Evolutionary conservation across 2,113 vertebrate species (phyloP), one percentile per base, ranked within the genome.

Genomic region (Salvelinus fontinalis): DNA sequence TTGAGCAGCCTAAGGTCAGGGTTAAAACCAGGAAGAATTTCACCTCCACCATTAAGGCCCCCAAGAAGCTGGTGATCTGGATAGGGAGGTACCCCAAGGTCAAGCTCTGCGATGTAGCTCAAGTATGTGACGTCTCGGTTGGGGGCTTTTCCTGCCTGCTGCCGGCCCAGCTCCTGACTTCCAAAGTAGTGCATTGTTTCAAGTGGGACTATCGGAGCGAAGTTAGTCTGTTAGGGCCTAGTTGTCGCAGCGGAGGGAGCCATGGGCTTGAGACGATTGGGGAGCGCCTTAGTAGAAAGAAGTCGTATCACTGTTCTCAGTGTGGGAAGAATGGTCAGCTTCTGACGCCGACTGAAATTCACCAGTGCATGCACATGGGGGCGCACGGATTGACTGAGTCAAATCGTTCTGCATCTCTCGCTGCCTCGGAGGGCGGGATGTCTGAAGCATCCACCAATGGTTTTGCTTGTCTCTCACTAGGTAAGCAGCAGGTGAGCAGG

Each of bases 161-260:
- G 72, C 80, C 85, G 0, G 69, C 84, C 54, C 16, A 29, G 78
- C 51, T 54, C 16, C 75, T 88, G 48, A 79, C 81, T 65, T 81
- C 6, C 59, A 83, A 85, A 62, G 67, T 24, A 9, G 75, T 90
- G 65, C 76, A 1, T 77, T 90, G 89, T 78, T 91, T 90, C 84
- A 87, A 86, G 26, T 59, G 11, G 18, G 83, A 86, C 16, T 83
- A 86, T 78, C 81, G 22, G 59, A 75, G 77, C 0, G 54, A 54
- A 18, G 51, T 18, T 54, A 18, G 76, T 70, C 66, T 1, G 29
- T 78, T 85, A 57, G 11, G n/a, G 44, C 80, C 78, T 1, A 0
- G 14, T 75, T 86, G 81, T 76, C 78, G 49, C 1, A 49, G 24
- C 4, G 66, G 65, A 3, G 26, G 75, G 1, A 67, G 72, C 11